These are phyloP conservation scores for Pachyseris speciosa DNA, from an alignment of 64 coral and sea anemone genomes.

Conservation along the genomic window DNA sequence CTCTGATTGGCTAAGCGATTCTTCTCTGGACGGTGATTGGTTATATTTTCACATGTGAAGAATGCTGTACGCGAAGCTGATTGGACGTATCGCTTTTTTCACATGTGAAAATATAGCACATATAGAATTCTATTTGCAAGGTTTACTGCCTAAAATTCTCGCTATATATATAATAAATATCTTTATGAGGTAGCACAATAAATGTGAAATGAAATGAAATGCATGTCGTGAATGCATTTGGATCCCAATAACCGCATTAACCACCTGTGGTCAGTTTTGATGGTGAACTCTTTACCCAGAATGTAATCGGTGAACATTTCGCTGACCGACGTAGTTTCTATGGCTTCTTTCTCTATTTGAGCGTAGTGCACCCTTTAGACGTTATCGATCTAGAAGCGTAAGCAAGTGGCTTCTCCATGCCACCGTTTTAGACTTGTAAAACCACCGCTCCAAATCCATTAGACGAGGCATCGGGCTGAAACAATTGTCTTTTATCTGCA, in stretches of 20 bases:
- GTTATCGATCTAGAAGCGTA: conserved; percentile 45
- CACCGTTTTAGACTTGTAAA: conserved; percentile 12
- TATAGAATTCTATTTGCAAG: too few species aligned
- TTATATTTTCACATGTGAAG: too few species aligned
- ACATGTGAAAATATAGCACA: too few species aligned
- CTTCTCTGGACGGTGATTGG: too few species aligned
- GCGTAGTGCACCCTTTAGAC: conserved; percentile 12
- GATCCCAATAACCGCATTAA: conserved; percentile 26
- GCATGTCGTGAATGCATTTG: not conserved
- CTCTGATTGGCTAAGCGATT: too few species aligned
- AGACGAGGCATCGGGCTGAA: conserved; percentile 49
- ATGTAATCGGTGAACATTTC: conserved; percentile 49
- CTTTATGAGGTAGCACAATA: too few species aligned
- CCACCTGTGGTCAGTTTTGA: conserved; percentile 60
- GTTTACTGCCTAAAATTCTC: too few species aligned
- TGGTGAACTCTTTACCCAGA: conserved; percentile 16
- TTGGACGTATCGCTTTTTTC: too few species aligned
- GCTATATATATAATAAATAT: too few species aligned
- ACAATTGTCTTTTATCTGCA: conserved; percentile 17
- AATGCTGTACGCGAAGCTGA: too few species aligned
- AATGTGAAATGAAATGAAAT: too few species aligned
- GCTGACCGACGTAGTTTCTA: conserved; percentile 38
- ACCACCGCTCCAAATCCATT: conserved; percentile 51
- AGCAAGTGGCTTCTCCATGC: conserved; percentile 33
- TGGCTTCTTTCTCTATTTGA: conserved; percentile 60